Conservation (phyloP, 2,797 vertebrate species). For the Urosaurus nigricauda region DNA sequence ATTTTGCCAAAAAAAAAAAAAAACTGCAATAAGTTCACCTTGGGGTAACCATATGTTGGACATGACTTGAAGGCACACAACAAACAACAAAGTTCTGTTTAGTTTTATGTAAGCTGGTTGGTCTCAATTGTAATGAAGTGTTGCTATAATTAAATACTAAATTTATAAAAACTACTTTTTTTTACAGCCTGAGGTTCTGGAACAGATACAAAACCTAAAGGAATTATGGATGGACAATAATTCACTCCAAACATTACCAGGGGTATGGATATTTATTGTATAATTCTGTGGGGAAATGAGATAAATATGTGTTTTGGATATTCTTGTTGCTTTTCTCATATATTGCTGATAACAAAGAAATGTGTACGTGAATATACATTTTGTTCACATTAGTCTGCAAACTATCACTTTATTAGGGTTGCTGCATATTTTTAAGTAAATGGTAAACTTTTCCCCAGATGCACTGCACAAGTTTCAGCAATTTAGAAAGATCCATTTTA, state of each 20-base stretch:
- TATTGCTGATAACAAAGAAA: not conserved
- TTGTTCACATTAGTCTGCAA: not conserved
- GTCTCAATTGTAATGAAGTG: not conserved
- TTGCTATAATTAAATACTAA: not conserved
- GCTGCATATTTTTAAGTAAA: not conserved
- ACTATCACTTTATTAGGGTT: too few species aligned
- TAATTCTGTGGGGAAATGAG: not conserved
- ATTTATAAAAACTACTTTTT: constrained; percentile 33
- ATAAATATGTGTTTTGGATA: not conserved
- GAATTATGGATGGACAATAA: constrained; percentile 99
- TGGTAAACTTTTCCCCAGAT: not conserved
- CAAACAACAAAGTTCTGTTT: not conserved
- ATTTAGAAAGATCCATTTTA: not conserved
- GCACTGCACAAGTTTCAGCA: not conserved
- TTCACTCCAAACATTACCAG: constrained; percentile 94
- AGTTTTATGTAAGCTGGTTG: not conserved
- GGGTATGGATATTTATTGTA: constrained; percentile 86
- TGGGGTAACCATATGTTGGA: too few species aligned
- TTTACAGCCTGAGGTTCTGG: constrained; percentile 94
- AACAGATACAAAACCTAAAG: constrained; percentile 96
- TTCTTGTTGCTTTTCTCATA: not conserved
- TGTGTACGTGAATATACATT: not conserved
- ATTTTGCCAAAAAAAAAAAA: too few species aligned
- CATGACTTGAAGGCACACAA: too few species aligned
- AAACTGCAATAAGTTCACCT: too few species aligned